phyloP scores from a whole-genome alignment of 2,113 vertebrate genomes.

The Pitta sordida region DNA sequence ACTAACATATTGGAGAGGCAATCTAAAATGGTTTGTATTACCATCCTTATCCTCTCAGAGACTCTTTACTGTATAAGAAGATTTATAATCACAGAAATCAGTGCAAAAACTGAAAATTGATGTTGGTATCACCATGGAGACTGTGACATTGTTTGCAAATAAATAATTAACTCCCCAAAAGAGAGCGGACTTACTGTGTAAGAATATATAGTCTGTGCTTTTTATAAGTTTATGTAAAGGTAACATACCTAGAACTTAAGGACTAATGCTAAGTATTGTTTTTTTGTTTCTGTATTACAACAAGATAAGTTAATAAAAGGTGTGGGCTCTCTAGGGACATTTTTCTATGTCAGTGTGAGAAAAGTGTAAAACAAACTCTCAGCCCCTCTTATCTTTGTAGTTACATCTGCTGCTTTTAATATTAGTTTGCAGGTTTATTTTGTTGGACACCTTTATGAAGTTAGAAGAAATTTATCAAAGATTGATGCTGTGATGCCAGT shows the following conservation, averaged over 20 bases:
- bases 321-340: background rate
- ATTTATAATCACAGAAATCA: background rate
- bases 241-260: background rate
- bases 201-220: background rate
- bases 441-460: background rate
- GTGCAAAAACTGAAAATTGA: background rate
- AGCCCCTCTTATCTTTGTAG: background rate
- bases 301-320: background rate
- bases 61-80: background rate
- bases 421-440: background rate
- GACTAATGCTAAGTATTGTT: background rate
- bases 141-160: slow-evolving; percentile 10
- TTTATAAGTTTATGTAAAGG: background rate
- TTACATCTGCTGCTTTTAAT: background rate
- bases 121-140: background rate
- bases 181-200: background rate
- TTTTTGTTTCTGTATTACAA: background rate
- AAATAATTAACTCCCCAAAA: background rate
- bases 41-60: background rate
- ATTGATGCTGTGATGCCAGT: background rate
- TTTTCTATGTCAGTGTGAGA: background rate
- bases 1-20: background rate
- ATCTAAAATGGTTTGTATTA: background rate
- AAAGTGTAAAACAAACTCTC: background rate
- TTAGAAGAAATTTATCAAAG: background rate